Base-by-base conservation (phyloP, 2,888 invertebrate genomes). In the Napeogenes sylphis region DNA sequence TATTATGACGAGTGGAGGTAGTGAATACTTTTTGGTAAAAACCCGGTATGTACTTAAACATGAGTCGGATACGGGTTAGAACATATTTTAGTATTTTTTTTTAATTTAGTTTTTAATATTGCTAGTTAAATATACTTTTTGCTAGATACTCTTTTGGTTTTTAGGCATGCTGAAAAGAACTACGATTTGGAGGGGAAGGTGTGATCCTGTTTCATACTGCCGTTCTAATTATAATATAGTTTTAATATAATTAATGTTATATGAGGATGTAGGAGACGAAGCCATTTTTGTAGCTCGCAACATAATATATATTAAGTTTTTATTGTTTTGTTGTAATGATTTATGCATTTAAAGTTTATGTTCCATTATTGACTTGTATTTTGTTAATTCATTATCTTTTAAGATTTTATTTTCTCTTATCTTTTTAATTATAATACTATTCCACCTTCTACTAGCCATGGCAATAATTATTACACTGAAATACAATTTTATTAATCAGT, bases 101-200 rank as follows among this genome's bases (percentile, higher is more conserved):
- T 51, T 51, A n/a, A 2, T 46, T 51, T 46, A 32, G n/a, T 32
- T 30, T 59, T 53, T 58, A 33, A 55, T 35, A 13, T 53, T n/a
- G 10, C 14, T 33, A 56, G 42, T 30, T 32, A 30, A 21, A 21
- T 32, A 10, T 2, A 5, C 45, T 57, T 56, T 65, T 59, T 65
- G 61, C 65, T 68, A 68, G 68, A 64, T 74, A 68, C 74, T 67
- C 69, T 58, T 63, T 66, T 67, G 65, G 65, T 70, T 87, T 87
- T 79, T 87, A 90, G 90, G 88, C 76, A 88, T 64, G 83, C 84
- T 61, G 81, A 86, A 77, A 90, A 90, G 81, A 89, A 88, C 75
- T 89, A 88, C 77, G 84, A 86, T 70, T 67, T 90, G 75, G 83
- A 88, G 71, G 78, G 79, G 63, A 90, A 87, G 74, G 83, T 81